Evolutionary conservation across 2,888 invertebrate genomes (phyloP).

Genomic region (Hemithea aestivaria): DNA sequence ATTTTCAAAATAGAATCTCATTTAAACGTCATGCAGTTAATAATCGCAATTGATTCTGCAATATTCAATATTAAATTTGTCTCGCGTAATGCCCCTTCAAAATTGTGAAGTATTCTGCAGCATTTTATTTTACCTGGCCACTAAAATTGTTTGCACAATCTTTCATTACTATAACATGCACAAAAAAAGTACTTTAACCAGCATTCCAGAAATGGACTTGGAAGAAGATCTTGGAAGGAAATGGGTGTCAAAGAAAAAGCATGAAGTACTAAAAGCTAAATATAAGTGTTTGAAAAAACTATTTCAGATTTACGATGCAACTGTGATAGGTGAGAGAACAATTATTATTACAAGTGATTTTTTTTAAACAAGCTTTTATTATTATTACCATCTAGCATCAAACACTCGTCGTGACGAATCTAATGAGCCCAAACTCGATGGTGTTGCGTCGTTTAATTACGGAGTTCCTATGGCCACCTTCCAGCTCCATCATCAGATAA

Average conservation of each 20-base stretch:
- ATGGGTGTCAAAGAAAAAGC: slow-evolving; percentile 72
- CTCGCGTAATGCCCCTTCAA: slow-evolving; percentile 62
- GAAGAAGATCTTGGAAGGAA: slow-evolving; percentile 43
- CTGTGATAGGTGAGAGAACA: slow-evolving; percentile 52
- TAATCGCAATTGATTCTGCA: no score
- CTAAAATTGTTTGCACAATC: slow-evolving; percentile 50
- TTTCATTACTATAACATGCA: slow-evolving; percentile 10
- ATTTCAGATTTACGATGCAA: slow-evolving; percentile 69
- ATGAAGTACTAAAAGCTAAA: slow-evolving; percentile 67
- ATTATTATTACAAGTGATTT: no score
- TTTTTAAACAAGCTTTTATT: no score
- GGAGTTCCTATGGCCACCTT: no score
- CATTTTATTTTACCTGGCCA: slow-evolving; percentile 44
- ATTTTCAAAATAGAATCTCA: no score
- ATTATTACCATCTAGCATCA: no score
- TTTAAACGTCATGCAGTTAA: no score
- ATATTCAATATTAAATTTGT: no score
- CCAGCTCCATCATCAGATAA: no score
- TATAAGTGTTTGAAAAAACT: slow-evolving; percentile 70
- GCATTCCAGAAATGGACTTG: slow-evolving; percentile 56
- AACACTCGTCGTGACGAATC: no score
- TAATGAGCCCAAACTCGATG: no score
- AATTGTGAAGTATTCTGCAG: slow-evolving; percentile 55
- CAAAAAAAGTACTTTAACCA: slow-evolving; percentile 33
- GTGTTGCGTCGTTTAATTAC: no score